Conservation (phyloP, 2,797 vertebrate genomes). For the Podargus strigoides region DNA sequence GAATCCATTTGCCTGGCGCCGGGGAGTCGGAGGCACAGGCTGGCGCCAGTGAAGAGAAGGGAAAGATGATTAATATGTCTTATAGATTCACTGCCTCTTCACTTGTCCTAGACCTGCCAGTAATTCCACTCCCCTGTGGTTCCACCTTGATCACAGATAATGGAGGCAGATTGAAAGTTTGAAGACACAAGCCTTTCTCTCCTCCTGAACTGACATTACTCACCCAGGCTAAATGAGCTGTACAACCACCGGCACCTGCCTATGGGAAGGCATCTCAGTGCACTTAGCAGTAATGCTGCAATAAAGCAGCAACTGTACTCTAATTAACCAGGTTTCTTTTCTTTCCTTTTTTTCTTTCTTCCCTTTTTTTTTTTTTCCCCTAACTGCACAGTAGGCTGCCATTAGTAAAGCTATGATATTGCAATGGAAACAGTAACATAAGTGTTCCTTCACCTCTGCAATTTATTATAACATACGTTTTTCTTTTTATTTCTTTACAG, state of each 20-base stretch:
- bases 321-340: conserved; percentile 55
- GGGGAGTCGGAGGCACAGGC: conserved; percentile 84
- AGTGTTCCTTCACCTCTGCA: conserved; percentile 14
- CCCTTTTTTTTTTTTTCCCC: neutral
- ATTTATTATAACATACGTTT: conserved; percentile 18
- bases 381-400: conserved; percentile 5
- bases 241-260: conserved; percentile 77
- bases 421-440: conserved; percentile 28
- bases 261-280: conserved; percentile 64
- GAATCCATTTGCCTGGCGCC: conserved; percentile 77
- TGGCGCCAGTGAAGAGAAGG: conserved; percentile 74
- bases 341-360: neutral
- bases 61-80: conserved; percentile 82
- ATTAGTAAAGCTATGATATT: conserved; percentile 51
- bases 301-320: conserved; percentile 63
- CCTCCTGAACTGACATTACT: conserved; percentile 84
- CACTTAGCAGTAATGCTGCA: conserved; percentile 62
- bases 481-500: neutral
- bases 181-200: conserved; percentile 76
- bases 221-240: conserved; percentile 77
- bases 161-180: conserved; percentile 79
- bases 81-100: conserved; percentile 79
- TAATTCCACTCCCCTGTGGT: conserved; percentile 77
- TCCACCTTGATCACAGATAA: conserved; percentile 81
- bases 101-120: conserved; percentile 77